A percentile compares a stretch with the other conserved stretches of the same genome.
phyloP scores from a whole-genome alignment of 1,140 invertebrate genomes.

The Procambarus virginalis region DNA sequence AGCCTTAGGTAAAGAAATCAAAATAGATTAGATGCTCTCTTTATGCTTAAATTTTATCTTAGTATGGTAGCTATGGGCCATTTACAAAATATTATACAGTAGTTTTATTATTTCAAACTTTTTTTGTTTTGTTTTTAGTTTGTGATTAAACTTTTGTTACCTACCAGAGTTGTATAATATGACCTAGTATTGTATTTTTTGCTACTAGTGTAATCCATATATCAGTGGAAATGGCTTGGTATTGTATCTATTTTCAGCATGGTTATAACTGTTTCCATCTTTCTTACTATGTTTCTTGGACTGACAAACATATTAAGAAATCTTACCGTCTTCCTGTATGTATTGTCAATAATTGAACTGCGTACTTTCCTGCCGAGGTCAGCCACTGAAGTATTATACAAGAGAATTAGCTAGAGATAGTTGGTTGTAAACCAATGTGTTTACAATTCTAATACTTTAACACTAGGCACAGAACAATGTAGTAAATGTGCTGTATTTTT shows the following conservation, averaged over 20 bases:
- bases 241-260: conserved; percentile 1
- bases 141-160: background rate
- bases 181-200: background rate
- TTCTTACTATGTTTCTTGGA: background rate
- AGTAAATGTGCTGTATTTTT: background rate
- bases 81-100: background rate
- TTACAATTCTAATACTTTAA: too few species aligned
- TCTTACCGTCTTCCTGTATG: background rate
- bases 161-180: background rate
- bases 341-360: background rate
- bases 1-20: background rate
- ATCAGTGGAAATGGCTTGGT: background rate
- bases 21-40: background rate
- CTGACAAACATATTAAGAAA: background rate
- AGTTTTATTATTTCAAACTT: background rate
- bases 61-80: background rate
- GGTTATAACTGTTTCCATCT: background rate
- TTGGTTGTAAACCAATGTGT: background rate
- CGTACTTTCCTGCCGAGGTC: background rate
- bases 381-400: background rate
- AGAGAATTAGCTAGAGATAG: background rate
- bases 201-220: background rate
- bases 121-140: background rate
- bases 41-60: background rate
- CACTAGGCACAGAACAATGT: too few species aligned